phyloP scores from a whole-genome alignment of 2,888 invertebrate genomes.

The Nemoura dubitans region DNA sequence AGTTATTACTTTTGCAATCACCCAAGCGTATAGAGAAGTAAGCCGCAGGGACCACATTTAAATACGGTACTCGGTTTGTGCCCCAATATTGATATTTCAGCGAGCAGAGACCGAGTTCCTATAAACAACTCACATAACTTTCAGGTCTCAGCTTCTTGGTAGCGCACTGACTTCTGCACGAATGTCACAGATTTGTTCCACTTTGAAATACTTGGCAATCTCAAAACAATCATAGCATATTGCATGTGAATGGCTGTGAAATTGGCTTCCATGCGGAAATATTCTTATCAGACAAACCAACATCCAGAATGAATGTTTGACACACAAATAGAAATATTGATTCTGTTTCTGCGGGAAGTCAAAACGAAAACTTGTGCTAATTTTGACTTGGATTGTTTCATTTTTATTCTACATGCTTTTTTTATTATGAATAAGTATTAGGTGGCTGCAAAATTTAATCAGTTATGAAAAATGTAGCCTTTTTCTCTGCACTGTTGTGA shows the following conservation, averaged over 20 bases:
- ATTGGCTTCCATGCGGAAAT: background rate
- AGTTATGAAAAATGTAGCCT: no score
- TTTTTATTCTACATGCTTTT: no score
- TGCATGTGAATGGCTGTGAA: background rate
- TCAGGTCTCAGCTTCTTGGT: background rate
- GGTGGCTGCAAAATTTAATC: no score
- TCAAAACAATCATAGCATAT: background rate
- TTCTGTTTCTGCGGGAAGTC: no score
- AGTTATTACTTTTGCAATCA: background rate
- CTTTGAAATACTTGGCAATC: background rate
- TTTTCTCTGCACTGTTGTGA: no score
- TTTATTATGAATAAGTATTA: no score
- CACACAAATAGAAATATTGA: no score
- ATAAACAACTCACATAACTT: background rate
- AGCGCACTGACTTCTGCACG: background rate
- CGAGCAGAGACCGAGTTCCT: background rate
- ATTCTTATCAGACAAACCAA: no score
- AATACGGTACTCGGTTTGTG: background rate
- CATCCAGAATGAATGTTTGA: no score
- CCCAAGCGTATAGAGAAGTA: background rate
- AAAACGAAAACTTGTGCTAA: no score
- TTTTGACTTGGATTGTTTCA: no score
- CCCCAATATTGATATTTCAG: background rate
- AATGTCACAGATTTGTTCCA: background rate
- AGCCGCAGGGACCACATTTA: background rate